Percentiles rank a stretch among this genome's conserved stretches.
These are phyloP conservation scores for Tigriopus japonicus DNA, from an alignment of 1,140 invertebrate species.

Conservation along the genomic window DNA sequence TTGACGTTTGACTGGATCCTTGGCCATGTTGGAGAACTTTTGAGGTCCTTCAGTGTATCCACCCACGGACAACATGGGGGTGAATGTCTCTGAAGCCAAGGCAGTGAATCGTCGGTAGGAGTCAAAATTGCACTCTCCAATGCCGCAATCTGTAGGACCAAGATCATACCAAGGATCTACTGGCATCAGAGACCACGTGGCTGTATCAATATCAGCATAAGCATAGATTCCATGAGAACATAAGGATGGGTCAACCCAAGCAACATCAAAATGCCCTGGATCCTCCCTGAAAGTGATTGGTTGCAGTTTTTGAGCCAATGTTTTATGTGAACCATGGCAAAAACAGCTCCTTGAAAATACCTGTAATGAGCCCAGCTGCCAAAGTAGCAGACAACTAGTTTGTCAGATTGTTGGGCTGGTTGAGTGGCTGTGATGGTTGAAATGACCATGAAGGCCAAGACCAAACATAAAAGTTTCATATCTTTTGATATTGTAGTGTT, in stretches of 20 bases:
- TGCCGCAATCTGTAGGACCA: constrained; percentile 20
- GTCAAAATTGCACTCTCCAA: neutral
- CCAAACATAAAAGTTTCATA: no score
- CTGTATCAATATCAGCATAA: neutral
- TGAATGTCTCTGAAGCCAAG: neutral
- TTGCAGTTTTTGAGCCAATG: no score
- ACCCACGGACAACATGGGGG: neutral
- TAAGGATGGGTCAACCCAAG: neutral
- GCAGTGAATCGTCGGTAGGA: neutral
- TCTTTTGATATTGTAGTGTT: no score
- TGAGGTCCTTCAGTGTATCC: neutral
- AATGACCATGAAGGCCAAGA: no score
- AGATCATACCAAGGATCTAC: neutral
- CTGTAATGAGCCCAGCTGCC: constrained; percentile 41
- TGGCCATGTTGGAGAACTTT: neutral
- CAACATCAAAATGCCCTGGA: neutral
- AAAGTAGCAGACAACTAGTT: constrained; percentile 37
- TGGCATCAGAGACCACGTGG: neutral
- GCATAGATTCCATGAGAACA: neutral
- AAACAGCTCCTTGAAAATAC: constrained; percentile 25
- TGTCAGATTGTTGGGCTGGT: constrained; percentile 3
- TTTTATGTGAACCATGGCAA: no score
- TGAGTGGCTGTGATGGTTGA: no score
- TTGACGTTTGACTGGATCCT: neutral
- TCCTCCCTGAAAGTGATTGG: neutral